A percentile compares a stretch with the other conserved stretches of the same genome.
Conservation (phyloP, 2,888 invertebrate genomes). For the Chironomus riparius region DNA sequence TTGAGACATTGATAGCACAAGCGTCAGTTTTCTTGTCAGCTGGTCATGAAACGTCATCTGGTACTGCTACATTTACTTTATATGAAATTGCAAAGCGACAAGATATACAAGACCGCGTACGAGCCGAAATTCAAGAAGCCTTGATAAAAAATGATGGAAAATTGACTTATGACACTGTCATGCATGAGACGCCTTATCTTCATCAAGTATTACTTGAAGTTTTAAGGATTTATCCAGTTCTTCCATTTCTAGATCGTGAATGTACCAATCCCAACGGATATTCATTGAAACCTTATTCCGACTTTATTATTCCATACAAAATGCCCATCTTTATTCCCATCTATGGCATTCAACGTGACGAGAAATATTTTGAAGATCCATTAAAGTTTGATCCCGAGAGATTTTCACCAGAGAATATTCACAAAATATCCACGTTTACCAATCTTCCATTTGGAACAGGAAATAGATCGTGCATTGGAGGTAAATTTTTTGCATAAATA, state of each 20-base stretch:
- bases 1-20: constrained; percentile 38
- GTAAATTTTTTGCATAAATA: background rate
- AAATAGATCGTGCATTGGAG: constrained; percentile 39
- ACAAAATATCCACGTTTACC: constrained; percentile 33
- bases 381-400: constrained; percentile 39
- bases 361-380: constrained; percentile 36
- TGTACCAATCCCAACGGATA: constrained; percentile 34
- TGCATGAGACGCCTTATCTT: constrained; percentile 24
- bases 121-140: constrained; percentile 40
- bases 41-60: constrained; percentile 4
- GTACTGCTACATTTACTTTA: background rate
- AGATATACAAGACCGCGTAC: constrained; percentile 10
- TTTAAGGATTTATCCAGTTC: constrained; percentile 39
- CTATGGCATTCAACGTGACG: constrained; percentile 38
- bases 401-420: constrained; percentile 36
- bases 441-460: constrained; percentile 39
- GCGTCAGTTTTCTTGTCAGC: constrained; percentile 38
- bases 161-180: constrained; percentile 39
- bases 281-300: constrained; percentile 34
- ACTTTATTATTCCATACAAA: constrained; percentile 35
- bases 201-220: constrained; percentile 32
- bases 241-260: constrained; percentile 40
- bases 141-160: constrained; percentile 36
- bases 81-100: background rate
- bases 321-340: constrained; percentile 39